Conservation (phyloP, 1,140 invertebrate genomes). For the Adelges cooleyi region DNA sequence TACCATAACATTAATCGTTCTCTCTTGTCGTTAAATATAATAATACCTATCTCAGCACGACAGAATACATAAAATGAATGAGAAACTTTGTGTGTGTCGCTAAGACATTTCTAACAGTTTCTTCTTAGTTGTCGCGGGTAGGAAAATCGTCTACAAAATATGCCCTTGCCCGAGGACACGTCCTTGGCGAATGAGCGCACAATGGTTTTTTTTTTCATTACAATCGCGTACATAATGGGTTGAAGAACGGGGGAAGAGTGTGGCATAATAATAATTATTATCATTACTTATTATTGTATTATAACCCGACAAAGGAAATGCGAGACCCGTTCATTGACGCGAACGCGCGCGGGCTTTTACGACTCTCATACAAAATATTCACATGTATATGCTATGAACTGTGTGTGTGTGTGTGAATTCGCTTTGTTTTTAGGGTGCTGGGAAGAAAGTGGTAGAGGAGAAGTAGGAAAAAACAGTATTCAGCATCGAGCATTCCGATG, state of each 20-base stretch:
- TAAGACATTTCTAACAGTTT: too few species aligned
- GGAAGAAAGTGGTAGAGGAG: background rate
- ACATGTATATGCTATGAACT: background rate
- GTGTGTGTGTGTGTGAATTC: background rate
- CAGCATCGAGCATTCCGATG: constrained; percentile 8
- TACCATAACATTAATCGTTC: too few species aligned
- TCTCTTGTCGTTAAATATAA: too few species aligned
- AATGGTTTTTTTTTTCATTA: constrained; percentile 13
- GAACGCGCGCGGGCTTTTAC: background rate
- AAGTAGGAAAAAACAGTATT: constrained; percentile 6
- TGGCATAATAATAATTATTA: too few species aligned
- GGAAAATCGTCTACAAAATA: too few species aligned
- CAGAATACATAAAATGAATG: too few species aligned
- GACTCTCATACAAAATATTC: background rate
- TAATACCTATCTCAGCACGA: too few species aligned
- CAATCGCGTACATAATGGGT: background rate
- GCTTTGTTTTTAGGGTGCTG: constrained; percentile 25
- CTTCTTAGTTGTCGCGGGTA: too few species aligned
- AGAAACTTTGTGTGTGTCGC: too few species aligned
- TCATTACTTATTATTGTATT: background rate
- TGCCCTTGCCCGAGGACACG: constrained; percentile 17
- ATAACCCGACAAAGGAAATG: constrained; percentile 4
- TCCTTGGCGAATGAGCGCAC: background rate
- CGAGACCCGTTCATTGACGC: background rate
- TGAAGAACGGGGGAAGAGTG: too few species aligned